A percentile compares a stretch with the other conserved stretches of the same genome.
These are phyloP conservation scores for Pocillopora meandrina DNA, from an alignment of 92 coral and sea anemone species.

Conservation along the genomic window DNA sequence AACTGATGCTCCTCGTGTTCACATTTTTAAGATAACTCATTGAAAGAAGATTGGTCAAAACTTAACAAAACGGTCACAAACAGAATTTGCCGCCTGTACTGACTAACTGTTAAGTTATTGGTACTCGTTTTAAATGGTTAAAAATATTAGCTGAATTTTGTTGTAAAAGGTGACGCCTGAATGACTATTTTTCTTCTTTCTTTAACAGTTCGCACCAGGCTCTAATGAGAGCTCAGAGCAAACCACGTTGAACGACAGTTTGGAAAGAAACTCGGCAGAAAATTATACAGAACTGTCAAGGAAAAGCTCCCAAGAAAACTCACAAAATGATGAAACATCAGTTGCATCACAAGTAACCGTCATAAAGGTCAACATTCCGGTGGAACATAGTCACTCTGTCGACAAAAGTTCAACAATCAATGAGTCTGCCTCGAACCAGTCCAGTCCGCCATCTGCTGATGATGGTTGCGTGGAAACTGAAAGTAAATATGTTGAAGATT, in stretches of 20 bases:
- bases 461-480: neutral
- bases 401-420: neutral
- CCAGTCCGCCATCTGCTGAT: neutral
- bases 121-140: no score
- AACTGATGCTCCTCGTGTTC: neutral
- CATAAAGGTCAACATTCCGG: neutral
- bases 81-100: no score
- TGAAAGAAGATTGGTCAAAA: no score
- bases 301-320: neutral
- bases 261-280: neutral
- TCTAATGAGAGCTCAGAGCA: neutral
- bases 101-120: no score
- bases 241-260: neutral
- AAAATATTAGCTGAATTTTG: neutral
- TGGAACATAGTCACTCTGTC: neutral
- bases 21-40: no score
- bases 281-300: no score
- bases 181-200: neutral
- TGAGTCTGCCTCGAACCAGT: neutral
- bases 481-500: neutral
- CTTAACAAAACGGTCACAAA: no score
- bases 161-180: no score
- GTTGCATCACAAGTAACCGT: neutral
- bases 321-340: neutral
- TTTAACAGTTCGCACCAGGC: neutral